Base-by-base conservation (phyloP, 2,797 vertebrate genomes). In the Argentina silus region DNA sequence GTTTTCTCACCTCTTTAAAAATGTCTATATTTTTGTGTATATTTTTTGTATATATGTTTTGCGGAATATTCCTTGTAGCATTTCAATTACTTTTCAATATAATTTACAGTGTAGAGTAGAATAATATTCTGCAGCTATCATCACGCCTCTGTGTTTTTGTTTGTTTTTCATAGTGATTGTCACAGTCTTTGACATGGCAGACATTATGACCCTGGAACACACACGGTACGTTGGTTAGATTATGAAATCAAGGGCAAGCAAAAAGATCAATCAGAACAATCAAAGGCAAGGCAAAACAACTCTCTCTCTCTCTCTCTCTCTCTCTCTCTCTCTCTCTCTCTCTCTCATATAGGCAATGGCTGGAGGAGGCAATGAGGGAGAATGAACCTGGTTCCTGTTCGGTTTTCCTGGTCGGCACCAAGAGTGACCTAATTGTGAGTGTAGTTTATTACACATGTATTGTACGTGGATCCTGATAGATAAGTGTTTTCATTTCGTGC, bases 341-440 rank as follows among this genome's bases (percentile, higher is more conserved):
- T 5, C 14, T 61, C 59, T 7, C 19, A 45, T 51, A 77, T 79
- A 98, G 97, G 66, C 95, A 94, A 76, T 98, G 96, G 97, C 81
- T 98, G 69, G 87, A 93, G 55, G 96, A 98, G 21, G 96, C 95
- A 0, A 56, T 96, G 85, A 94, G 77, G 57, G 96, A 97, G 82
- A 98, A 98, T 3, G 92, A 97, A 21, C 94, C 94, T 0, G 85
- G 87, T 21, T 91, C 94, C 75, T 95, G 93, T 79, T 93, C 94
- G 3, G 68, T 96, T 70, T 98, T 98, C 85, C 90, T 98, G 7
- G 95, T 97, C 70, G 97, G 96, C 53, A 95, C 95, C 74, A 98
- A 98, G 87, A 96, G 92, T 81, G 96, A 98, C 85, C 88, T 97
- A 47, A 75, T 97, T 91, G 96, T 98, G 77, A 94, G 93, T 77